These are phyloP conservation scores for Alauda arvensis DNA, from an alignment of 2,797 vertebrate species.

Conservation along the genomic window DNA sequence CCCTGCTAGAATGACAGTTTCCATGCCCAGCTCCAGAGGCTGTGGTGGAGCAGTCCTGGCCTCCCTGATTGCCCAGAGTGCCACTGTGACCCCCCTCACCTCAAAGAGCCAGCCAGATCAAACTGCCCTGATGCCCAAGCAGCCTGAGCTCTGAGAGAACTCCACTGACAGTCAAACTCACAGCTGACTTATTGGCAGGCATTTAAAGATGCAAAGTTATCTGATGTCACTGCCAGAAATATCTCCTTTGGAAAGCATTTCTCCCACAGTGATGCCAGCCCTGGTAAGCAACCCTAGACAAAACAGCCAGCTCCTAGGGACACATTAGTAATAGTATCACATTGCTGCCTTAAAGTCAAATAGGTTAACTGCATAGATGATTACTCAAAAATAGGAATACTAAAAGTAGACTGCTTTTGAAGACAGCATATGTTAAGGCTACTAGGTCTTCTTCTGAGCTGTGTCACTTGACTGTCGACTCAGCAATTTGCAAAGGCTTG, in stretches of 20 bases:
- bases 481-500: not conserved
- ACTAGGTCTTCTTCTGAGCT: not conserved
- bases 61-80: not conserved
- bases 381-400: not conserved
- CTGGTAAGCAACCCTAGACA: not conserved
- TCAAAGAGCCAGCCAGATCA: not conserved
- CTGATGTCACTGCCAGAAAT: conserved; percentile 21
- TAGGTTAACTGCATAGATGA: not conserved
- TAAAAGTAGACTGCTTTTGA: not conserved
- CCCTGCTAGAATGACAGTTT: not conserved
- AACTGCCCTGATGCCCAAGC: not conserved
- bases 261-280: not conserved
- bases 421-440: not conserved
- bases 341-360: not conserved
- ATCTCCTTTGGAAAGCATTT: not conserved
- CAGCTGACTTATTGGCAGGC: not conserved
- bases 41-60: not conserved
- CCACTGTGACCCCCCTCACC: not conserved
- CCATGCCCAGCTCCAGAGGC: not conserved
- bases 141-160: not conserved
- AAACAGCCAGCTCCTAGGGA: not conserved
- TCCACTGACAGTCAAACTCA: not conserved
- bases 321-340: not conserved
- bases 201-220: not conserved
- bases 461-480: not conserved